phyloP scores from a whole-genome alignment of 1,140 invertebrate species.

The Bombus sibiricus region DNA sequence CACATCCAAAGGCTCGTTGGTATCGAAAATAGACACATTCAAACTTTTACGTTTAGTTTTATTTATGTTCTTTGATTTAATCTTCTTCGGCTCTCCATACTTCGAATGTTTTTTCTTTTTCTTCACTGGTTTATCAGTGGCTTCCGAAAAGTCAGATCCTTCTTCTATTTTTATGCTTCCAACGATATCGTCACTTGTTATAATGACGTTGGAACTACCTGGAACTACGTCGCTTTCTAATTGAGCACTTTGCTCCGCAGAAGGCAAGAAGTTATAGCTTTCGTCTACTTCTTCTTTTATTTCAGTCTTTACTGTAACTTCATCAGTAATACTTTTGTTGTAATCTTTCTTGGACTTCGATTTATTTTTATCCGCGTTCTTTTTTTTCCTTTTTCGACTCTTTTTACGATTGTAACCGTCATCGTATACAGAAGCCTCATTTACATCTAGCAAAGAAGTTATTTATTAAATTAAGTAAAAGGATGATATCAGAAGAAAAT shows the following conservation, averaged over 20 bases:
- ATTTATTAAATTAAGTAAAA: background rate
- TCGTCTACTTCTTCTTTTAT: constrained; percentile 48
- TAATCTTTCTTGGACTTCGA: constrained; percentile 51
- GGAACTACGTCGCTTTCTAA: constrained; percentile 2
- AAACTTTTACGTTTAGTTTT: constrained; percentile 67
- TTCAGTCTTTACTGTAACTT: constrained; percentile 34
- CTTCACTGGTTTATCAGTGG: constrained; percentile 50
- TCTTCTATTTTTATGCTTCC: constrained; percentile 28
- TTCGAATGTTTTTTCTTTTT: constrained; percentile 70
- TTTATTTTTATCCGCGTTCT: constrained; percentile 51
- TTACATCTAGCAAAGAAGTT: constrained; percentile 76
- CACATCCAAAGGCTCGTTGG: constrained; percentile 70
- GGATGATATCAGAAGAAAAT: too few relatives aligned
- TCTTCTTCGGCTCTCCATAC: constrained; percentile 63
- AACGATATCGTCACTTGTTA: background rate
- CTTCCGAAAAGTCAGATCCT: constrained; percentile 37
- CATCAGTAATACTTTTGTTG: constrained; percentile 33
- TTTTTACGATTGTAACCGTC: constrained; percentile 83
- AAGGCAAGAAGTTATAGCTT: background rate
- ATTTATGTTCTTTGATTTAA: constrained; percentile 54
- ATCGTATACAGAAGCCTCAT: constrained; percentile 83
- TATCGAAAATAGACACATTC: constrained; percentile 61
- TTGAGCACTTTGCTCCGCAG: background rate
- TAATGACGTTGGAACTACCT: constrained; percentile 15
- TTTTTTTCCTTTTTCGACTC: constrained; percentile 77